phyloP scores from a whole-genome alignment of 2,113 vertebrate genomes.

The Conger conger region DNA sequence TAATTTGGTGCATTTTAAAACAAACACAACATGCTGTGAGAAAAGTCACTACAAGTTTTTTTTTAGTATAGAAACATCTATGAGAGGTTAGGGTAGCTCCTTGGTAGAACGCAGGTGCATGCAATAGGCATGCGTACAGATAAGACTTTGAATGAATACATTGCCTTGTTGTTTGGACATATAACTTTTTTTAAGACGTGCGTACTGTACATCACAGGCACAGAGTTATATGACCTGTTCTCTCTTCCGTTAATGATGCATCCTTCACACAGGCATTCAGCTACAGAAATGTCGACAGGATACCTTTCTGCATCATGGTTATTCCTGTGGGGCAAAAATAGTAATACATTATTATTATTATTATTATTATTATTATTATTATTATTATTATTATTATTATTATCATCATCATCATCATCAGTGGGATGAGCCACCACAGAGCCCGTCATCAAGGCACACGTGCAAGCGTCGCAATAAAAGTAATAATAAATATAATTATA shows the following conservation, averaged over 20 bases:
- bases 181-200: conserved; percentile 70
- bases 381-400: no score
- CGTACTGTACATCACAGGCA: conserved; percentile 60
- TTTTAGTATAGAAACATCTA: conserved; percentile 29
- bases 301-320: conserved; percentile 57
- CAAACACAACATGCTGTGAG: conserved; percentile 53
- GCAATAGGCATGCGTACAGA: conserved; percentile 69
- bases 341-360: no score
- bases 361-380: no score
- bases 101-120: conserved; percentile 77
- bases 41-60: conserved; percentile 33
- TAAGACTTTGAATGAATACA: conserved; percentile 58
- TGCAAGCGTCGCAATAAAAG: neutral
- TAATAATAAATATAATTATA: no score
- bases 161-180: conserved; percentile 26
- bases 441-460: no score
- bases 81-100: neutral
- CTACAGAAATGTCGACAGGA: conserved; percentile 69
- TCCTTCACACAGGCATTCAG: conserved; percentile 78
- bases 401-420: no score
- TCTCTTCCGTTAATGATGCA: conserved; percentile 71
- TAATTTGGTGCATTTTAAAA: conserved; percentile 58
- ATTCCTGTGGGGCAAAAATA: no score
- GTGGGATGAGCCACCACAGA: neutral
- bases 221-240: conserved; percentile 68